Percentiles rank a stretch among this genome's conserved stretches.
These are phyloP conservation scores for Mystacides longicornis DNA, from an alignment of 2,888 invertebrate species.

Conservation along the genomic window DNA sequence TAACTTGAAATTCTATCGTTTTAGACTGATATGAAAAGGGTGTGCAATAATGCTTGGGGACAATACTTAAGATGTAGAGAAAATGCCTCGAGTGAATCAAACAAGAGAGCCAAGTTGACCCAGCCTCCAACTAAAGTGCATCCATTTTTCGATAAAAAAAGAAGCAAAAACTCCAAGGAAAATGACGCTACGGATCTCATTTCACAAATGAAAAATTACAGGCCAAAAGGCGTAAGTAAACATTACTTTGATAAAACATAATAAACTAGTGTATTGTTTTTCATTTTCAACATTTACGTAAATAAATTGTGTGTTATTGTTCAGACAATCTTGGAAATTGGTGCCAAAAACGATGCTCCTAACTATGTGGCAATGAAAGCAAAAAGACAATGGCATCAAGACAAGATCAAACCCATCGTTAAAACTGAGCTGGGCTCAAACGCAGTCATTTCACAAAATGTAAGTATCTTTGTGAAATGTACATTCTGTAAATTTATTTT, in stretches of 20 bases:
- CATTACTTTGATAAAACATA: background rate
- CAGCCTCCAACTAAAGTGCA: slow-evolving; percentile 54
- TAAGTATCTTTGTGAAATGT: background rate
- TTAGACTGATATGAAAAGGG: slow-evolving; percentile 58
- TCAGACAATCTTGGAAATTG: slow-evolving; percentile 91
- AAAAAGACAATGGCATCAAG: slow-evolving; percentile 68
- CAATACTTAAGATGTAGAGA: slow-evolving; percentile 86
- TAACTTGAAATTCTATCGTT: too few relatives aligned
- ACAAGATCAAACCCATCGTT: slow-evolving; percentile 45
- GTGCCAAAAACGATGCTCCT: slow-evolving; percentile 68
- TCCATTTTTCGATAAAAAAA: slow-evolving; percentile 51
- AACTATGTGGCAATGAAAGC: slow-evolving; percentile 81
- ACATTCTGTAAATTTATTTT: background rate
- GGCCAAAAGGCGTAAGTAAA: slow-evolving; percentile 59
- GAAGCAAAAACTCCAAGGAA: slow-evolving; percentile 31
- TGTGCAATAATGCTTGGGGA: slow-evolving; percentile 82
- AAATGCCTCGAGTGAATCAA: slow-evolving; percentile 81
- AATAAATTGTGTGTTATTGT: slow-evolving; percentile 23
- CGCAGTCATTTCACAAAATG: background rate
- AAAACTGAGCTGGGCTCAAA: slow-evolving; percentile 34
- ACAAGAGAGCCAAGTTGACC: slow-evolving; percentile 73
- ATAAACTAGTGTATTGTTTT: background rate
- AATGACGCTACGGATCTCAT: slow-evolving; percentile 44
- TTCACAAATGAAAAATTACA: slow-evolving; percentile 62
- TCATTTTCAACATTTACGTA: slow-evolving; percentile 17